Percentiles rank a stretch among this genome's conserved stretches.
Evolutionary conservation across 2,113 vertebrate species (phyloP).

Genomic region (Calyptommatus sinebrachiatus): DNA sequence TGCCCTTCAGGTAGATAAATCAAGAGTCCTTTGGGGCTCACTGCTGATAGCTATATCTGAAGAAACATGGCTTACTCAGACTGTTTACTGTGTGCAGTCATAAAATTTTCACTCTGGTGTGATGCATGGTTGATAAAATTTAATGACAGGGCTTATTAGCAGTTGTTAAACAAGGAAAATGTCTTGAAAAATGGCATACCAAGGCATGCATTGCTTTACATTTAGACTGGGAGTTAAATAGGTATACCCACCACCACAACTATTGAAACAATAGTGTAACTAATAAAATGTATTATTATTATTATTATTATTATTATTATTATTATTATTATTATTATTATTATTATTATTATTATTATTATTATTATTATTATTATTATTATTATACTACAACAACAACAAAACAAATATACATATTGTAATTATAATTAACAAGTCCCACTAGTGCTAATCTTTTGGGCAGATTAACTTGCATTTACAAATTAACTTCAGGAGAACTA

Average conservation of each 20-base stretch:
- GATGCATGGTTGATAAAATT: conserved; percentile 34
- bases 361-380: not conserved
- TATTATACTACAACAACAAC: not conserved
- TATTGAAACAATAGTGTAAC: too few species aligned
- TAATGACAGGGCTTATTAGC: conserved; percentile 34
- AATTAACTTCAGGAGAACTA: too few species aligned
- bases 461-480: too few species aligned
- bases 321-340: not conserved
- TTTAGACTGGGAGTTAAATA: not conserved
- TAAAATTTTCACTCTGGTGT: conserved; percentile 3
- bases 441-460: not conserved
- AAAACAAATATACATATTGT: not conserved
- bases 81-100: not conserved
- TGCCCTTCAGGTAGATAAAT: not conserved
- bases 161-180: conserved; percentile 31
- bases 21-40: not conserved
- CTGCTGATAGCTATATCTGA: not conserved
- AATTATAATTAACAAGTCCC: not conserved
- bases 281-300: too few species aligned
- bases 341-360: not conserved
- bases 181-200: conserved; percentile 20
- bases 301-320: not conserved
- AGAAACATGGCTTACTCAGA: conserved; percentile 8
- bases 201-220: not conserved
- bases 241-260: too few species aligned